Percentiles rank a stretch among this genome's conserved stretches.
phyloP scores from a whole-genome alignment of 2,888 invertebrate genomes.

The Agrenia bidenticulata region DNA sequence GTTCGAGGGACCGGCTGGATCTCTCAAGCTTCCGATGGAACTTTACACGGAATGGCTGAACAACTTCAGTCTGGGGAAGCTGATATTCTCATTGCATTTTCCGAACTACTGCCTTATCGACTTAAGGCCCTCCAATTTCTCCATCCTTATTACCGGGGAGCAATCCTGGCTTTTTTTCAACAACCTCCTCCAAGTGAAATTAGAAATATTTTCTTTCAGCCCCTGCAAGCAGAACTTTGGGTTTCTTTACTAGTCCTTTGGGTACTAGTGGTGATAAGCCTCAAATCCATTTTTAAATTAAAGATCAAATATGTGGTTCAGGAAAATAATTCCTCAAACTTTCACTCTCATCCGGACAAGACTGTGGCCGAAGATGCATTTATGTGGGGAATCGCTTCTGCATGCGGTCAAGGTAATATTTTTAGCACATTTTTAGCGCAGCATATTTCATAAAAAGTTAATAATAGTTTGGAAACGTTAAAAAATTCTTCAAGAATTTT shows the following conservation, averaged over 20 bases:
- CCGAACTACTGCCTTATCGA: conserved; percentile 11
- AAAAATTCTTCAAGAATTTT: too few species aligned
- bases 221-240: conserved; percentile 4
- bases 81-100: conserved; percentile 1
- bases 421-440: too few species aligned
- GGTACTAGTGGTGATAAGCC: neutral
- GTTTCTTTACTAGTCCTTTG: neutral
- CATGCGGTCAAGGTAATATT: conserved; percentile 13
- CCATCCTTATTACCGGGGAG: conserved; percentile 8
- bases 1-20: conserved; percentile 12
- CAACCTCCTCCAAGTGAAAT: conserved; percentile 7
- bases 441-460: too few species aligned
- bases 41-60: conserved; percentile 2
- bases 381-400: conserved; percentile 1
- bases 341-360: neutral
- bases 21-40: neutral
- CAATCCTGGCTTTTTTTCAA: conserved; percentile 5
- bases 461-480: too few species aligned
- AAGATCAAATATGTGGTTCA: neutral
- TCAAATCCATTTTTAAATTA: neutral
- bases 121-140: neutral
- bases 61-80: conserved; percentile 8
- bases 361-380: conserved; percentile 1
- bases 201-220: conserved; percentile 11
- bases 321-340: neutral